A percentile compares a stretch with the other conserved stretches of the same genome.
These are phyloP conservation scores for Euplagia quadripunctaria DNA, from an alignment of 2,888 invertebrate genomes.

Conservation along the genomic window DNA sequence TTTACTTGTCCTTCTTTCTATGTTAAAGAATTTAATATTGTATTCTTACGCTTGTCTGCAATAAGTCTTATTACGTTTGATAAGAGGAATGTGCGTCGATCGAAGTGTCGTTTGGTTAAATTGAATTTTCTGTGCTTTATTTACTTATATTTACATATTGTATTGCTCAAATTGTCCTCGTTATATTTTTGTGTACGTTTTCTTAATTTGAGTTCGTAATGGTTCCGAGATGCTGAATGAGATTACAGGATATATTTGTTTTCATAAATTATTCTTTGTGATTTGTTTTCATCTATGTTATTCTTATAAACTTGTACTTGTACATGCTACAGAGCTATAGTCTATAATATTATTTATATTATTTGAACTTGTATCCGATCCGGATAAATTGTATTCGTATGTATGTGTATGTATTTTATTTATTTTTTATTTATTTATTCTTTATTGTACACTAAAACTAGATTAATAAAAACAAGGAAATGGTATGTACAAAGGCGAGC, in stretches of 20 bases:
- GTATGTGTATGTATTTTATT: no score
- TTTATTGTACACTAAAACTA: no score
- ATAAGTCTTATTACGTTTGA: background rate
- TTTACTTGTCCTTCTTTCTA: no score
- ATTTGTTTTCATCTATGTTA: no score
- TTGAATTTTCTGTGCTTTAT: background rate
- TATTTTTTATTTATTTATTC: no score
- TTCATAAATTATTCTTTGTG: background rate
- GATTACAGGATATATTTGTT: background rate
- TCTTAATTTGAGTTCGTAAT: background rate
- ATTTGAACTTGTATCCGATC: no score
- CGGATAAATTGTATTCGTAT: no score
- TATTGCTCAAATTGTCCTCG: background rate
- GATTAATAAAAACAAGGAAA: no score
- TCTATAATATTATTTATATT: no score
- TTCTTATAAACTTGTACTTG: no score
- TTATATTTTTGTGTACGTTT: background rate
- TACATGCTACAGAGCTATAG: no score
- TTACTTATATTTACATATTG: background rate
- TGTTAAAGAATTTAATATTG: background rate
- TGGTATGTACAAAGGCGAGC: no score
- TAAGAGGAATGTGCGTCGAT: background rate
- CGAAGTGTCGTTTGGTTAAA: background rate
- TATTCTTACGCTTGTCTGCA: background rate
- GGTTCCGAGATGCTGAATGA: background rate